phyloP scores from a whole-genome alignment of 2,113 vertebrate genomes.

The Telmatochromis brichardi region DNA sequence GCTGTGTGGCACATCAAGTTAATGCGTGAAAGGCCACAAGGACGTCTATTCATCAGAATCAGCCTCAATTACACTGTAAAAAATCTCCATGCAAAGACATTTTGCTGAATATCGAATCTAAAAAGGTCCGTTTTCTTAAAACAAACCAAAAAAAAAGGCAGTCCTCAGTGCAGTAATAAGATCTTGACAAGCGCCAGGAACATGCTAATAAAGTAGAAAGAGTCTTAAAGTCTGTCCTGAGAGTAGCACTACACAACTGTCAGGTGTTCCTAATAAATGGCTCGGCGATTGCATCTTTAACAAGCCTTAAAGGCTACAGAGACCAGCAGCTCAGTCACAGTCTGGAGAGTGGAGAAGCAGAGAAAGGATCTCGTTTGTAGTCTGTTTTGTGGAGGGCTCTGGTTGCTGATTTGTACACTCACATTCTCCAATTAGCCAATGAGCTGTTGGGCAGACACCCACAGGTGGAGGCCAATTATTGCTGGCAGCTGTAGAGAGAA shows the following conservation, averaged over 20 bases:
- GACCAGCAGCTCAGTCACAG: background rate
- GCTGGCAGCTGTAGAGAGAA: background rate
- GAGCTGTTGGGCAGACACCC: background rate
- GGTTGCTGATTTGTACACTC: background rate
- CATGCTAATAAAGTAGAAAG: background rate
- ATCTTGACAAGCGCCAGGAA: background rate
- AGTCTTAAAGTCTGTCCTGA: background rate
- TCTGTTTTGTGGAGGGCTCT: background rate
- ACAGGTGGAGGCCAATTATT: background rate
- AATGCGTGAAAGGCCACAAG: background rate
- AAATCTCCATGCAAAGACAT: background rate
- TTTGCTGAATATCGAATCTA: background rate
- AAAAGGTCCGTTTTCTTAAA: background rate
- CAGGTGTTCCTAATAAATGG: background rate
- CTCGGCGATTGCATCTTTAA: background rate
- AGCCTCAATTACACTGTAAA: background rate
- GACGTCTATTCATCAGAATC: background rate
- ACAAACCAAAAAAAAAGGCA: background rate
- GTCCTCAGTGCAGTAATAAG: background rate
- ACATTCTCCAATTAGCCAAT: background rate
- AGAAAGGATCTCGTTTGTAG: background rate
- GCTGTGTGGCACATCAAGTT: background rate
- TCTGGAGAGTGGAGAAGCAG: background rate
- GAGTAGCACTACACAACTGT: background rate
- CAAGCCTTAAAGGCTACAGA: background rate